Percentiles rank a stretch among this genome's conserved stretches.
Evolutionary conservation across 2,113 vertebrate species (phyloP).

Genomic region (Entelurus aequoreus): DNA sequence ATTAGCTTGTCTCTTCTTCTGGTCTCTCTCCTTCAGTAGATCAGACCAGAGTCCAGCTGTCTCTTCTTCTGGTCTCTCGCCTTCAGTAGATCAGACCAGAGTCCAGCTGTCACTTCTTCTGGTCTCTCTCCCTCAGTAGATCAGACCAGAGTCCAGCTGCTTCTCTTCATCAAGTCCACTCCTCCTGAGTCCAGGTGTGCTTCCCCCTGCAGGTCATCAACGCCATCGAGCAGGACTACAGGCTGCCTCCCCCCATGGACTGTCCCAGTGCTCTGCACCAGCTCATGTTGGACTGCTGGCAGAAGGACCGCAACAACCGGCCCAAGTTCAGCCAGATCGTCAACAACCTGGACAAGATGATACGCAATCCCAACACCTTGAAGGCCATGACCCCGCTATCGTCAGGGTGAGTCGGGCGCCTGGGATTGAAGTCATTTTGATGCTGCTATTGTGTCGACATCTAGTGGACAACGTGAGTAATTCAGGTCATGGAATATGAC

Average conservation of each 20-base stretch:
- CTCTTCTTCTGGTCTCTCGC: neutral
- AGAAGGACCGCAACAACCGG: constrained; percentile 96
- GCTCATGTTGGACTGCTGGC: constrained; percentile 99
- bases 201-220: constrained; percentile 86
- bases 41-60: too few relatives aligned
- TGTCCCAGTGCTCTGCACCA: constrained; percentile 94
- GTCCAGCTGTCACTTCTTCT: too few relatives aligned
- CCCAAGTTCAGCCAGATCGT: constrained; percentile 97
- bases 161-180: neutral
- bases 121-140: too few relatives aligned
- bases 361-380: constrained; percentile 94
- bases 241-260: constrained; percentile 95
- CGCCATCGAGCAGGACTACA: constrained; percentile 95
- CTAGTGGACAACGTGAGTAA: too few relatives aligned
- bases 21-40: too few relatives aligned
- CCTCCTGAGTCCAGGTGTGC: constrained; percentile 37
- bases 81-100: too few relatives aligned
- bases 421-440: neutral
- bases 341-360: constrained; percentile 98
- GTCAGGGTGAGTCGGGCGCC: constrained; percentile 77
- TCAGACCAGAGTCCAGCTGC: too few relatives aligned
- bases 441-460: too few relatives aligned
- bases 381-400: constrained; percentile 96
- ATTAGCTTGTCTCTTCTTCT: too few relatives aligned
- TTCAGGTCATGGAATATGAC: too few relatives aligned